Evolutionary conservation across 2,113 vertebrate species (phyloP).

Genomic region (Pomatostomus ruficeps): DNA sequence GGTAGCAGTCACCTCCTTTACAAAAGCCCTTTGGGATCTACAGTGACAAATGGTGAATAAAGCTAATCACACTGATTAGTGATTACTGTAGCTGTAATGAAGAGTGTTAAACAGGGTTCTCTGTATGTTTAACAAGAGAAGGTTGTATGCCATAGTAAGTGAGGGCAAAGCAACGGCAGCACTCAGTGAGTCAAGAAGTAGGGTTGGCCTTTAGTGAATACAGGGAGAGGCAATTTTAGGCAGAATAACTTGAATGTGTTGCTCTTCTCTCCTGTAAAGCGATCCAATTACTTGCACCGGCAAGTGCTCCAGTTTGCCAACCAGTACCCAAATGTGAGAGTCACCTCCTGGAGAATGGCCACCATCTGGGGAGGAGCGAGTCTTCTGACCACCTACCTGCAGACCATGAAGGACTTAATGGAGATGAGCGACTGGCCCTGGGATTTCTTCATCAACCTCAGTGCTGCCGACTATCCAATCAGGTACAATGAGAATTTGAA

Average conservation of each 20-base stretch:
- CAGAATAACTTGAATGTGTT: neutral
- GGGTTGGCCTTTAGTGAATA: neutral
- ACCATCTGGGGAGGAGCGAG: conserved; percentile 99
- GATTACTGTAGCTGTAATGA: neutral
- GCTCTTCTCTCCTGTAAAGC: conserved; percentile 71
- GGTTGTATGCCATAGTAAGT: neutral
- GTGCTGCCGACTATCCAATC: conserved; percentile 96
- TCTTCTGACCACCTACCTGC: conserved; percentile 92
- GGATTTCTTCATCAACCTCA: conserved; percentile 99
- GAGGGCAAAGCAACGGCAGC: neutral
- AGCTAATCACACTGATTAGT: neutral
- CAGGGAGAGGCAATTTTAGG: neutral
- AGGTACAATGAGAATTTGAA: conserved; percentile 70
- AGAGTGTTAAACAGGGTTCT: neutral
- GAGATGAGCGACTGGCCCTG: conserved; percentile 95
- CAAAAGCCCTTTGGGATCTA: neutral
- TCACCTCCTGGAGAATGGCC: conserved; percentile 95
- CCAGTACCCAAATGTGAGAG: conserved; percentile 88
- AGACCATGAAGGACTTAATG: conserved; percentile 91
- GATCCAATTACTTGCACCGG: conserved; percentile 92
- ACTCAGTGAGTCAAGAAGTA: neutral
- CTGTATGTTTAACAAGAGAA: neutral
- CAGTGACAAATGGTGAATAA: neutral
- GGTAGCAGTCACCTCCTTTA: neutral
- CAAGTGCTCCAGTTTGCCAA: conserved; percentile 83